Percentiles rank a stretch among this genome's conserved stretches.
Conservation (phyloP, 2,888 invertebrate species). For the Scrobipalpa atriplicella region DNA sequence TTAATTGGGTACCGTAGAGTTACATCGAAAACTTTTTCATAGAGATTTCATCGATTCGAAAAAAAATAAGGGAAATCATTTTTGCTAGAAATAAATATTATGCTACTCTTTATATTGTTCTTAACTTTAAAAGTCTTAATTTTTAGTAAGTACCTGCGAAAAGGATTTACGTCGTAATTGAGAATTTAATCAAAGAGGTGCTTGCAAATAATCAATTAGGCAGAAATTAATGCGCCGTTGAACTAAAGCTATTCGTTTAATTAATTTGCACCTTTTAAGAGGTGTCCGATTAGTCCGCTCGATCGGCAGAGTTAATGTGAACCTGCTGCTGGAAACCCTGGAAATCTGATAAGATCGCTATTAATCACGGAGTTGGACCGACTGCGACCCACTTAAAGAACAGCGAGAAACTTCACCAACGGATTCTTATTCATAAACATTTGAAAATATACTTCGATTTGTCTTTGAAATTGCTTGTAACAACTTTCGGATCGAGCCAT, state of each 20-base stretch:
- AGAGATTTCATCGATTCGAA: too few relatives aligned
- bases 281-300: constrained; percentile 57
- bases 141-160: too few relatives aligned
- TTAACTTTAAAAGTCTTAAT: too few relatives aligned
- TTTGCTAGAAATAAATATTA: too few relatives aligned
- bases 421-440: constrained; percentile 16
- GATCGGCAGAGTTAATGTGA: constrained; percentile 60
- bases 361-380: constrained; percentile 65
- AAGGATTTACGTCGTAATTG: constrained; percentile 32
- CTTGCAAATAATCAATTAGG: constrained; percentile 58
- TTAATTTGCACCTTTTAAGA: constrained; percentile 70
- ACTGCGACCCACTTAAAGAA: constrained; percentile 47
- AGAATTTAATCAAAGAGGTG: constrained; percentile 51
- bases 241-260: constrained; percentile 62
- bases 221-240: constrained; percentile 60
- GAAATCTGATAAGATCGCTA: constrained; percentile 71
- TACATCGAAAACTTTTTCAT: too few relatives aligned
- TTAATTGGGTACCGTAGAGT: background rate
- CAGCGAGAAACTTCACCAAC: background rate
- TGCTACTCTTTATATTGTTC: too few relatives aligned
- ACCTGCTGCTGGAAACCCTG: constrained; percentile 54
- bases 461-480: background rate
- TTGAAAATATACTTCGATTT: constrained; percentile 12
- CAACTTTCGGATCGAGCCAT: background rate
- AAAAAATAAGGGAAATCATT: too few relatives aligned